Conservation (phyloP, 1,140 invertebrate genomes). For the Archegozetes longisetosus region DNA sequence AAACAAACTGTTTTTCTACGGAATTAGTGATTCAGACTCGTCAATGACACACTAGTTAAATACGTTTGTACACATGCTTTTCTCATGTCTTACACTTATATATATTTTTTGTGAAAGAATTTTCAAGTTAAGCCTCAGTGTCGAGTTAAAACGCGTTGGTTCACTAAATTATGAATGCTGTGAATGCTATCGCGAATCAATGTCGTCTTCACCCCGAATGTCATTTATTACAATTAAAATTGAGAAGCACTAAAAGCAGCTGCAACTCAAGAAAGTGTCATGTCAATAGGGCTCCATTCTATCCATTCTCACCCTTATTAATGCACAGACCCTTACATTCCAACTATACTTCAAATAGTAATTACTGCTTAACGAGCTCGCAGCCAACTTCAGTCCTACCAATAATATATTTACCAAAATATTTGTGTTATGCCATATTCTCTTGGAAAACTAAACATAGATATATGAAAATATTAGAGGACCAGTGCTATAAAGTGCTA, state of each 20-base stretch:
- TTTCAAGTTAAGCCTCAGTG: not conserved
- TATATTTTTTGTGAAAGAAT: not conserved
- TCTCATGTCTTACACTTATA: not conserved
- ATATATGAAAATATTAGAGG: too few species aligned
- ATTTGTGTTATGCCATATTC: too few species aligned
- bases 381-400: too few species aligned
- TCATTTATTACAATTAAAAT: not conserved
- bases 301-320: too few species aligned
- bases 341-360: not conserved
- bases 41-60: not conserved
- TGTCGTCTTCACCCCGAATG: not conserved
- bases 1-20: not conserved
- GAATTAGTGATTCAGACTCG: not conserved
- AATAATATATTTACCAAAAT: too few species aligned
- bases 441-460: too few species aligned
- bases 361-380: too few species aligned
- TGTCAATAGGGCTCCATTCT: not conserved
- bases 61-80: not conserved
- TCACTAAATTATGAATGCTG: not conserved
- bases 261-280: not conserved
- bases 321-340: not conserved
- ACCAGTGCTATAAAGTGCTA: too few species aligned
- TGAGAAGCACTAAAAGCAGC: not conserved
- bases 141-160: not conserved
- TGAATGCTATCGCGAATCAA: not conserved